Evolutionary conservation across 1,140 invertebrate genomes (phyloP), one percentile per base, ranked within the genome.

Genomic region (Polypedilum pembai): DNA sequence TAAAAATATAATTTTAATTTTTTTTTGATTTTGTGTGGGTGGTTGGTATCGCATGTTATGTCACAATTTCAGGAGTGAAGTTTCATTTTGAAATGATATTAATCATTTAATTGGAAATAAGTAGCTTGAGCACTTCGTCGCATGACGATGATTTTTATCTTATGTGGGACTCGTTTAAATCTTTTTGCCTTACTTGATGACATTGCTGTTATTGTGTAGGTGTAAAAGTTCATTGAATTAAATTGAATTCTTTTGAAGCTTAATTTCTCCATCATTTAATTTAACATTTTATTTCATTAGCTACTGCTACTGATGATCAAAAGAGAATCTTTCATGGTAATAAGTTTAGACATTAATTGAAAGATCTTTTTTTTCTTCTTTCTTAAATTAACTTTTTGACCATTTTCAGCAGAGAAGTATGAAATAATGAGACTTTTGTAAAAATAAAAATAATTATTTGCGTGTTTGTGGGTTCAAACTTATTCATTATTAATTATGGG

Each of bases 41-140:
- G 45, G 12, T n/a, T n/a, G 45, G 24, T 33, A 56, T 56, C n/a
- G 45, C 45, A 56, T 56, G 45, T 56, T 56, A 56, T 56, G 45
- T 56, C 45, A 56, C 45, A 56, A 56, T 56, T 56, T 56, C n/a
- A 56, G n/a, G 4, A 12, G 24, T 33, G 5, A 33, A 33, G 5
- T 33, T 3, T 33, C 24, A 33, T 33, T 33, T 33, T 33, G 24
- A 33, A 33, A 33, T 33, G 24, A 33, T 33, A 33, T 33, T 33
- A 33, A 33, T 33, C 24, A 33, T 33, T 33, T 56, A 56, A 56
- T 56, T 56, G 45, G n/a, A 56, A 56, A 56, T 56, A 56, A 56
- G 45, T 56, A 56, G 45, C 45, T 33, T 56, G 45, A 56, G n/a
- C n/a, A n/a, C 12, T 56, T 56, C 45, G n/a, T 56, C n/a, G 45